Percentiles rank a stretch among this genome's conserved stretches.
Evolutionary conservation across 30 jellyfish, hydroid and myxozoan genomes (phyloP).

Genomic region (Nemopilema nomurai): DNA sequence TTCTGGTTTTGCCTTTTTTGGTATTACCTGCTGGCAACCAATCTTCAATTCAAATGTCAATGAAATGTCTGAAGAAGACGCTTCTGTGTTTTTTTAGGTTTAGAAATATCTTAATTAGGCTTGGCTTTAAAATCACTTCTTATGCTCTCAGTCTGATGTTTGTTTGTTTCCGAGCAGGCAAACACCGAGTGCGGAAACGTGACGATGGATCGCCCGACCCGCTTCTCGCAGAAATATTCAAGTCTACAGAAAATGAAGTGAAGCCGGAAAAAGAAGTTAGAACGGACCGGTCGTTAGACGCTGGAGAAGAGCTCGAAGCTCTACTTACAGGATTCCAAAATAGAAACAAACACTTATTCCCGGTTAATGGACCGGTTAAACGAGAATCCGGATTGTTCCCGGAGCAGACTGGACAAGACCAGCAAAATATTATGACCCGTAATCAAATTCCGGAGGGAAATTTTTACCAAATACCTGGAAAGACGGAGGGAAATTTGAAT

Average conservation of each 20-base stretch:
- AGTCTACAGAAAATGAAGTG: slow-evolving; percentile 38
- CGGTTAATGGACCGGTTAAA: slow-evolving; percentile 45
- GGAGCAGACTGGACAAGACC: slow-evolving; percentile 29
- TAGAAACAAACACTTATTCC: slow-evolving; percentile 50
- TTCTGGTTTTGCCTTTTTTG: too few species aligned
- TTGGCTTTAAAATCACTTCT: too few species aligned
- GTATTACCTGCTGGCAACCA: too few species aligned
- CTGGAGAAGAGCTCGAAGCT: slow-evolving; percentile 76
- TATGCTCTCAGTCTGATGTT: too few species aligned
- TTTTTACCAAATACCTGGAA: slow-evolving; percentile 50
- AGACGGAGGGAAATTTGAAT: slow-evolving; percentile 24
- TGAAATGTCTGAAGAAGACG: too few species aligned
- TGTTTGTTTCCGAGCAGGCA: slow-evolving; percentile 39
- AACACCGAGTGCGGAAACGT: slow-evolving; percentile 61
- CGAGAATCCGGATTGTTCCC: slow-evolving; percentile 69
- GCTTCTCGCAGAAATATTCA: slow-evolving; percentile 65
- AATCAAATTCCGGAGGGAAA: slow-evolving; percentile 42
- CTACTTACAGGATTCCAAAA: slow-evolving; percentile 54
- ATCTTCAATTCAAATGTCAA: too few species aligned
- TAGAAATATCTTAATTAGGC: too few species aligned
- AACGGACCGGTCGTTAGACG: slow-evolving; percentile 70
- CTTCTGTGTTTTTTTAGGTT: too few species aligned
- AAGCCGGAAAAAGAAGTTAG: slow-evolving; percentile 52
- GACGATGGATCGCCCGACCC: slow-evolving; percentile 74
- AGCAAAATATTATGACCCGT: slow-evolving; percentile 40